A percentile compares a stretch with the other conserved stretches of the same genome.
Evolutionary conservation across 2,888 invertebrate species (phyloP).

Genomic region (Crepidodera aurea): DNA sequence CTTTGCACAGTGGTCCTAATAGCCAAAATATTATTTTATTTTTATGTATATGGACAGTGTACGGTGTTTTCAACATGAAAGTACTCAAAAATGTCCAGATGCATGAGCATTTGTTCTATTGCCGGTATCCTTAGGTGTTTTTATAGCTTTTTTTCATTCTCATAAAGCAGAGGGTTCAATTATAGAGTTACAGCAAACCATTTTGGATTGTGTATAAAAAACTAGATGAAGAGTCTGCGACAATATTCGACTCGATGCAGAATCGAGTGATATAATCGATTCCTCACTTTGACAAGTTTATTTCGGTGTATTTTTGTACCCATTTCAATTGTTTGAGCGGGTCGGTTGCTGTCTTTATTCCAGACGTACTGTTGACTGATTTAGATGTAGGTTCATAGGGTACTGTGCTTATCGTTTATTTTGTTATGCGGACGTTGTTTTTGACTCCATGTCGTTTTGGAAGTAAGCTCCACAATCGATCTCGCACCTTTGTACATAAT

Average conservation of each 20-base stretch:
- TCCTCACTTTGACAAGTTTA: constrained; percentile 30
- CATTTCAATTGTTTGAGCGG: constrained; percentile 57
- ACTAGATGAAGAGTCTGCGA: background rate
- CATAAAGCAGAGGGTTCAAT: too few species aligned
- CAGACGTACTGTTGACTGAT: constrained; percentile 58
- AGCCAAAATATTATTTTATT: too few species aligned
- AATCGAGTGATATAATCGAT: background rate
- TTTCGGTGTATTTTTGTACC: constrained; percentile 64
- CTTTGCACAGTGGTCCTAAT: too few species aligned
- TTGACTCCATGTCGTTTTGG: constrained; percentile 50
- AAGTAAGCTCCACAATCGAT: constrained; percentile 35
- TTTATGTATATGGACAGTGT: too few species aligned
- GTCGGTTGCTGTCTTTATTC: constrained; percentile 52
- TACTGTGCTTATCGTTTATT: constrained; percentile 50
- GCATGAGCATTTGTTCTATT: too few species aligned
- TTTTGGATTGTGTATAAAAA: too few species aligned
- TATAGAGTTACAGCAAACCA: too few species aligned
- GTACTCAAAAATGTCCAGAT: too few species aligned
- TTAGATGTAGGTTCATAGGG: constrained; percentile 57
- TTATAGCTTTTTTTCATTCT: too few species aligned
- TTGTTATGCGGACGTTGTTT: constrained; percentile 45
- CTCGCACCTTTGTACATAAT: constrained; percentile 57
- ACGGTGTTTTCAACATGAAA: too few species aligned
- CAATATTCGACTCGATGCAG: constrained; percentile 3
- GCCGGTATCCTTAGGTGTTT: too few species aligned